phyloP scores from a whole-genome alignment of 2,797 vertebrate genomes.

The Anabas testudineus region DNA sequence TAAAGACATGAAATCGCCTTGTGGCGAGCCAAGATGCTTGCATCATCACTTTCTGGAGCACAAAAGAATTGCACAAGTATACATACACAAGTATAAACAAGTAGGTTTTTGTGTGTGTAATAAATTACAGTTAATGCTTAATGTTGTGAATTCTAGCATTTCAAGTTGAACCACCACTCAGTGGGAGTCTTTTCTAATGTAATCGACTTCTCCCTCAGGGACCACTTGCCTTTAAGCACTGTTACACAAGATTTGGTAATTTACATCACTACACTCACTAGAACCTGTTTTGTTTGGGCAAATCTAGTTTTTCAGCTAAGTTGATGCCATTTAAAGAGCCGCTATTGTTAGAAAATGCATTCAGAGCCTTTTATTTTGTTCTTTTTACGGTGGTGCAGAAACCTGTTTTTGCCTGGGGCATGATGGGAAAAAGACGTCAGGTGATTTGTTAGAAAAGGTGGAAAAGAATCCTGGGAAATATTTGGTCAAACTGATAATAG shows the following conservation, averaged over 20 bases:
- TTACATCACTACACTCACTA: constrained; percentile 39
- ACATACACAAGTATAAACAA: constrained; percentile 14
- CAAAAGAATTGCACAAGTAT: constrained; percentile 16
- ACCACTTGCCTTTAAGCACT: constrained; percentile 57
- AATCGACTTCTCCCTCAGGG: constrained; percentile 42
- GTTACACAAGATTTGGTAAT: constrained; percentile 60
- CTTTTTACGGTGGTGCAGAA: constrained; percentile 8
- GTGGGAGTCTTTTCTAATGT: constrained; percentile 40
- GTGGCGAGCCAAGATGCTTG: constrained; percentile 46
- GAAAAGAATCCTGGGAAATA: constrained; percentile 25
- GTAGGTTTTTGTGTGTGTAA: not conserved
- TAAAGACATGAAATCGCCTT: constrained; percentile 49
- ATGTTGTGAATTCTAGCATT: constrained; percentile 29
- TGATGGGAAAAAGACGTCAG: constrained; percentile 1
- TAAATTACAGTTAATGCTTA: constrained; percentile 8
- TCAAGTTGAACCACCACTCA: constrained; percentile 22
- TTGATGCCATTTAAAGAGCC: constrained; percentile 42
- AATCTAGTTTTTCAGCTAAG: constrained; percentile 32
- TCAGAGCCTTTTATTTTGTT: not conserved
- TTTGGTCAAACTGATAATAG: constrained; percentile 8
- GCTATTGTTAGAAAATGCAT: constrained; percentile 19
- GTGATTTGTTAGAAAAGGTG: constrained; percentile 22
- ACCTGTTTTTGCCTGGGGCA: constrained; percentile 43
- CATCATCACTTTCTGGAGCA: constrained; percentile 50
- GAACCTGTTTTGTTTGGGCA: constrained; percentile 54